phyloP scores from a whole-genome alignment of 1,140 invertebrate genomes.

The Mizuhopecten yessoensis region DNA sequence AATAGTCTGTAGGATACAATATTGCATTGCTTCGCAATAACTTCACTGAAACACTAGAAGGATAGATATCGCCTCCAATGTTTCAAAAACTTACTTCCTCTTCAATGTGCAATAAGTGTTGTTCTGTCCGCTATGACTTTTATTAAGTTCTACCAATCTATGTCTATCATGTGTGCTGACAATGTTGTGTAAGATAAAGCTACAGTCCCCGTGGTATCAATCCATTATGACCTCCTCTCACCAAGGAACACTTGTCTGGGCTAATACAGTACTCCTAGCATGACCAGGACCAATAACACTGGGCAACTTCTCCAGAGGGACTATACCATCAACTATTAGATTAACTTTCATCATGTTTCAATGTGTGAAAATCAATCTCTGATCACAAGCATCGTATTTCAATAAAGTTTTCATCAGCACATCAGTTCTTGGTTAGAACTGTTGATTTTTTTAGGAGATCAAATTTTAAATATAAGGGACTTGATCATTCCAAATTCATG shows the following conservation, averaged over 20 bases:
- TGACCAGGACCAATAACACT: background rate
- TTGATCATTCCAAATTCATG: too few relatives aligned
- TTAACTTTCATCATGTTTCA: background rate
- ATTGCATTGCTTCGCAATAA: too few relatives aligned
- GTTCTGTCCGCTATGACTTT: too few relatives aligned
- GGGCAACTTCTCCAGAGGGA: background rate
- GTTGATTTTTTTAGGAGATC: background rate
- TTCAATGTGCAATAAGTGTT: too few relatives aligned
- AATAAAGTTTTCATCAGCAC: background rate
- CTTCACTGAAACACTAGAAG: too few relatives aligned
- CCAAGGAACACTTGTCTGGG: slow-evolving; percentile 16
- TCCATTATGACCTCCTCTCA: background rate
- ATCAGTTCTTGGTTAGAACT: background rate
- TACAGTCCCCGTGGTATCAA: background rate
- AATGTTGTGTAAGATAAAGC: too few relatives aligned
- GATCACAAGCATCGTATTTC: background rate
- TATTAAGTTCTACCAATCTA: too few relatives aligned
- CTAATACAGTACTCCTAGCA: too few relatives aligned
- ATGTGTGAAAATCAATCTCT: background rate
- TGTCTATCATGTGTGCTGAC: too few relatives aligned
- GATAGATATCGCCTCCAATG: too few relatives aligned
- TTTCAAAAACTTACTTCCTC: too few relatives aligned
- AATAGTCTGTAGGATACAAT: background rate
- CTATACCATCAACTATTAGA: background rate
- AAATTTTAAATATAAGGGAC: too few relatives aligned